Percentiles rank a stretch among this genome's conserved stretches.
phyloP scores from a whole-genome alignment of 2,888 invertebrate genomes.

The Dendrolimus pini region DNA sequence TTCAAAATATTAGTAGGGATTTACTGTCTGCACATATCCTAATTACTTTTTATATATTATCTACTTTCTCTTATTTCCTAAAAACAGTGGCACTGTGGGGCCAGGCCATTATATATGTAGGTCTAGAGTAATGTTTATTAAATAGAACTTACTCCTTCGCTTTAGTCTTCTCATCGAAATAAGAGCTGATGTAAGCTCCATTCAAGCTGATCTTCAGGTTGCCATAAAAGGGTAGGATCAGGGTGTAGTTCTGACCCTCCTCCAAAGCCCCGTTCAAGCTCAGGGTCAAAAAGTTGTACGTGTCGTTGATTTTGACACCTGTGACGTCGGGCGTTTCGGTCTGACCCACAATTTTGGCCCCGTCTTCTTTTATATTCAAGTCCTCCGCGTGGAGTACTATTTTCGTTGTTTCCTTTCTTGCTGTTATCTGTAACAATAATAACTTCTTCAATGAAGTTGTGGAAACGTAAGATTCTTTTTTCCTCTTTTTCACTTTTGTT shows the following conservation, averaged over 20 bases:
- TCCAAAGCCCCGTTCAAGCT: slow-evolving; percentile 58
- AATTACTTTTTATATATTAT: no score
- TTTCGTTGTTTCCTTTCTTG: slow-evolving; percentile 69
- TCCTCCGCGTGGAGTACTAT: slow-evolving; percentile 82
- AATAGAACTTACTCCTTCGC: slow-evolving; percentile 41
- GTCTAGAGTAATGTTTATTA: no score
- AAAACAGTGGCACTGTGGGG: no score
- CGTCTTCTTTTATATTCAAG: slow-evolving; percentile 65
- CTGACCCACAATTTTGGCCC: slow-evolving; percentile 25
- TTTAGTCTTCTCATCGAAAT: slow-evolving; percentile 67
- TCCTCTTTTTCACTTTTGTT: no score
- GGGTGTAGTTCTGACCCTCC: slow-evolving; percentile 64
- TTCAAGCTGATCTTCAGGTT: slow-evolving; percentile 78
- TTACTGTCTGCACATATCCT: no score
- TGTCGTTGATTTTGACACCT: slow-evolving; percentile 49
- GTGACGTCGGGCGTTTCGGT: slow-evolving; percentile 22
- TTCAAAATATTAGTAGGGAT: no score
- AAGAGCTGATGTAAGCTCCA: slow-evolving; percentile 84
- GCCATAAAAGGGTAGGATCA: slow-evolving; percentile 79
- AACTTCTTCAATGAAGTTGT: background rate
- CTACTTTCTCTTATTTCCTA: no score
- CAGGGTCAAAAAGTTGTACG: slow-evolving; percentile 79
- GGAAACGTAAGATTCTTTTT: no score
- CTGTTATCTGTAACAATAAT: slow-evolving; percentile 56
- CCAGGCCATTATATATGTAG: no score